Percentiles rank a stretch among this genome's conserved stretches.
These are phyloP conservation scores for Andrena haemorrhoa DNA, from an alignment of 2,888 invertebrate species.

Conservation along the genomic window DNA sequence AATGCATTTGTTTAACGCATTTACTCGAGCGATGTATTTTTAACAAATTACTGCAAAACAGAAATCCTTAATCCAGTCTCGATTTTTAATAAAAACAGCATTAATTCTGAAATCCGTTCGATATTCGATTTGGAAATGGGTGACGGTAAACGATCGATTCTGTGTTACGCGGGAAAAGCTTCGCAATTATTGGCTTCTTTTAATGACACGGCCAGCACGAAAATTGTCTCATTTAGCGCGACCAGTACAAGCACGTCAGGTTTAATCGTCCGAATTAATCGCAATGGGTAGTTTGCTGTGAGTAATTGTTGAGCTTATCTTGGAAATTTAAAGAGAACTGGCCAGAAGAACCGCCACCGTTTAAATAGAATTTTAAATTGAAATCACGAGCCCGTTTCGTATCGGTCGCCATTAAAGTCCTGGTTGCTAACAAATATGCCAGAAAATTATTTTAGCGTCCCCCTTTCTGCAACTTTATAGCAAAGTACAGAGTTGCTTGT, in stretches of 20 bases:
- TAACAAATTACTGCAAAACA: slow-evolving; percentile 9
- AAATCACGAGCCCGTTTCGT: background rate
- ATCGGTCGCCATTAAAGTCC: background rate
- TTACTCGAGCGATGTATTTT: too few species aligned
- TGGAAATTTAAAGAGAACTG: slow-evolving; percentile 30
- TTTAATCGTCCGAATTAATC: slow-evolving; percentile 48
- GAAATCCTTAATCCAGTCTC: background rate
- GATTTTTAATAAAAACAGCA: slow-evolving; percentile 7
- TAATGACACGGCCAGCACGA: slow-evolving; percentile 40
- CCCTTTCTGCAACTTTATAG: background rate
- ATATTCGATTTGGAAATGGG: background rate
- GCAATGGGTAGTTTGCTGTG: slow-evolving; percentile 39
- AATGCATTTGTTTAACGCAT: too few species aligned
- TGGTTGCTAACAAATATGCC: background rate
- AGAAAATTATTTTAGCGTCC: background rate
- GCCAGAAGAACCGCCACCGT: background rate
- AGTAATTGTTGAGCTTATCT: slow-evolving; percentile 52
- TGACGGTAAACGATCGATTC: background rate
- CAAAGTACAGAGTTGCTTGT: background rate
- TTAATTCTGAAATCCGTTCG: background rate
- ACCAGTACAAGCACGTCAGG: slow-evolving; percentile 30
- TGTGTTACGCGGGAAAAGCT: slow-evolving; percentile 3
- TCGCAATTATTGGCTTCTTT: slow-evolving; percentile 35
- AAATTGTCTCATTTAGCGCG: slow-evolving; percentile 48
- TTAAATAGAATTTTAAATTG: slow-evolving; percentile 28